Base-by-base conservation (phyloP, 2,113 vertebrate genomes). In the Phylloscopus trochiloides region DNA sequence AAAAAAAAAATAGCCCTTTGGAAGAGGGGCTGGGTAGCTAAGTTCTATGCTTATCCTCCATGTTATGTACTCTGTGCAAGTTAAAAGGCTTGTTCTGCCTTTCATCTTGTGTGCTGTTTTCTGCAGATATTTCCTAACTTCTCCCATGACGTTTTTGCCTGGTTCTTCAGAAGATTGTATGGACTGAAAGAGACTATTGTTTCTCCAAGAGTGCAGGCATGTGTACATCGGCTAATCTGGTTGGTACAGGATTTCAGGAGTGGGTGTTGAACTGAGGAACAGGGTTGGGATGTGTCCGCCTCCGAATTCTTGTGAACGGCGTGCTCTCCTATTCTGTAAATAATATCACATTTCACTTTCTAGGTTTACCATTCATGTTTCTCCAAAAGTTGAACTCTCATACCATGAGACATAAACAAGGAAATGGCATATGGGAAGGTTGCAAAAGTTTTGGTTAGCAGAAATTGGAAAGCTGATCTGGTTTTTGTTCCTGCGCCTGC, bases 151-250 rank as follows among this genome's bases (percentile, higher is more conserved):
- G 94, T 97, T 97, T 97, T 92, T 34, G 94, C 92, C 88, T 96
- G 80, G 94, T 98, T 97, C 96, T 97, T 97, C 96, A 96, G 94
- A 95, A 97, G 93, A 97, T 86, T 96, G 95, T 88, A 84, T 52
- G 63, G 80, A 36, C 92, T 98, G 97, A 98, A 98, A 98, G 98
- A 97, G 94, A 25, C 95, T 97, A 98, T 98, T 98, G 98, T 98
- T 98, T 97, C 94, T 3, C 5, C 82, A 86, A 94, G 93, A 97
- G 95, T 52, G 20, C 57, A 84, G 92, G 94, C 97, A 95, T 94
- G 85, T 96, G 94, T 93, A 86, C 92, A 87, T 96, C 42, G 6
- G 85, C 86, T 96, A 79, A 96, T 97, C 96, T 95, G 88, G 94
- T 91, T 90, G 95, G 93, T 94, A 71, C 94, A 95, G 97, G 96